These are phyloP conservation scores for Myotis yumanensis DNA, from an alignment of 2,113 vertebrate genomes.

Conservation along the genomic window DNA sequence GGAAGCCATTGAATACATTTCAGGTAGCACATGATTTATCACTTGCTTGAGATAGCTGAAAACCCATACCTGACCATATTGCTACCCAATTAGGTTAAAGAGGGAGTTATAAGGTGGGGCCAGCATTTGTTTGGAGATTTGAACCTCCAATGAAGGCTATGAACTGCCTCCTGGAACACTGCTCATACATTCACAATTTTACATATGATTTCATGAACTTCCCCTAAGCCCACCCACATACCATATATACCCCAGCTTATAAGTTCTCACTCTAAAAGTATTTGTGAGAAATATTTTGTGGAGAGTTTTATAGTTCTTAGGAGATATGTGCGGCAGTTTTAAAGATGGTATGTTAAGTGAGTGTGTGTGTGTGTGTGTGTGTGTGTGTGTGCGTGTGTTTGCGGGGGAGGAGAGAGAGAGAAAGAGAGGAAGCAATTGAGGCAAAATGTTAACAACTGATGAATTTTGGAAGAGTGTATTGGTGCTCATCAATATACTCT, in stretches of 20 bases:
- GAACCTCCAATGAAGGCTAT: background rate
- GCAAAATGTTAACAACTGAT: slow-evolving; percentile 24
- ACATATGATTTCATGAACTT: background rate
- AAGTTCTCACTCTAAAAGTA: background rate
- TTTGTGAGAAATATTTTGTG: slow-evolving; percentile 34
- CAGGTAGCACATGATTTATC: background rate
- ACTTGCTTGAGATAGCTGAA: background rate
- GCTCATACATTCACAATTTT: background rate
- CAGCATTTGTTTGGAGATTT: background rate
- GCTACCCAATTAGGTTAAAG: background rate
- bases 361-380: background rate
- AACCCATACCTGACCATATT: background rate
- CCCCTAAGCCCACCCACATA: background rate
- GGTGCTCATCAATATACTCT: slow-evolving; percentile 41
- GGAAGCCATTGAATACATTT: background rate
- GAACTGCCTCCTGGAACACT: background rate
- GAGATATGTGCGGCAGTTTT: background rate
- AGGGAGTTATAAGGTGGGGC: background rate
- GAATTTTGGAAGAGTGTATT: background rate
- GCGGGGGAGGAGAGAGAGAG: background rate
- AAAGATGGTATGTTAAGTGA: background rate
- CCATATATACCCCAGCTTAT: background rate
- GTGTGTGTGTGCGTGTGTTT: background rate
- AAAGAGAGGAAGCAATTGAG: background rate
- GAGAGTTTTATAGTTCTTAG: slow-evolving; percentile 35